Conservation (phyloP, 2,797 vertebrate genomes). For the Leuciscus waleckii region DNA sequence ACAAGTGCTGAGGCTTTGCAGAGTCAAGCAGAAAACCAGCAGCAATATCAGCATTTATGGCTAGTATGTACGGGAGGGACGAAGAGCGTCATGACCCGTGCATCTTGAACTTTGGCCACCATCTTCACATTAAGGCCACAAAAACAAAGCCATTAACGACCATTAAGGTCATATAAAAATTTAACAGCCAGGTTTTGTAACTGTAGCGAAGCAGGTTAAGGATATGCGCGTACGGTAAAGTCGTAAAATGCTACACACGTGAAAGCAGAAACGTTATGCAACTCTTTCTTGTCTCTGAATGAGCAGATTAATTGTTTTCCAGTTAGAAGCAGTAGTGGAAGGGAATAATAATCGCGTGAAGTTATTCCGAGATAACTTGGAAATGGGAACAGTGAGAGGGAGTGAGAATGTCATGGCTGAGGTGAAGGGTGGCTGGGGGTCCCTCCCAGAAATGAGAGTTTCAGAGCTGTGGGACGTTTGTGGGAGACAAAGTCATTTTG, state of each 20-base stretch:
- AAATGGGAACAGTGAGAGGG: constrained; percentile 3
- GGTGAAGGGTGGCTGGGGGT: constrained; percentile 36
- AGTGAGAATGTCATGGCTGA: constrained; percentile 28
- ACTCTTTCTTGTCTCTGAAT: not conserved
- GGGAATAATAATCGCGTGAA: not conserved
- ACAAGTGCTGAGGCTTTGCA: constrained; percentile 23
- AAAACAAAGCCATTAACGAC: constrained; percentile 49
- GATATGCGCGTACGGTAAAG: constrained; percentile 9
- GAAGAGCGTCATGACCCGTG: not conserved
- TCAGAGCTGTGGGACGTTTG: not conserved
- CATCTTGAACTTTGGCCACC: constrained; percentile 52
- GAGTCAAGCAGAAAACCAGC: constrained; percentile 6
- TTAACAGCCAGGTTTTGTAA: constrained; percentile 17
- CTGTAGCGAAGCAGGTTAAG: constrained; percentile 1
- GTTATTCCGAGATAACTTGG: not conserved
- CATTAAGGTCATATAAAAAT: constrained; percentile 25
- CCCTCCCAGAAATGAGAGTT: constrained; percentile 28
- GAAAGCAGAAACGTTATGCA: constrained; percentile 12
- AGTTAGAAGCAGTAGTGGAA: not conserved
- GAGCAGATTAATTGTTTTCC: not conserved
- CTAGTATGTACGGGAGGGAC: not conserved
- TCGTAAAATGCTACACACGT: not conserved
- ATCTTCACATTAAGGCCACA: constrained; percentile 1
- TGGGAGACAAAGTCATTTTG: constrained; percentile 34
- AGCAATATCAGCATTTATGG: constrained; percentile 57